Evolutionary conservation across 2,113 vertebrate genomes (phyloP), one percentile per base, ranked within the genome.

Genomic region (Albula goreensis): DNA sequence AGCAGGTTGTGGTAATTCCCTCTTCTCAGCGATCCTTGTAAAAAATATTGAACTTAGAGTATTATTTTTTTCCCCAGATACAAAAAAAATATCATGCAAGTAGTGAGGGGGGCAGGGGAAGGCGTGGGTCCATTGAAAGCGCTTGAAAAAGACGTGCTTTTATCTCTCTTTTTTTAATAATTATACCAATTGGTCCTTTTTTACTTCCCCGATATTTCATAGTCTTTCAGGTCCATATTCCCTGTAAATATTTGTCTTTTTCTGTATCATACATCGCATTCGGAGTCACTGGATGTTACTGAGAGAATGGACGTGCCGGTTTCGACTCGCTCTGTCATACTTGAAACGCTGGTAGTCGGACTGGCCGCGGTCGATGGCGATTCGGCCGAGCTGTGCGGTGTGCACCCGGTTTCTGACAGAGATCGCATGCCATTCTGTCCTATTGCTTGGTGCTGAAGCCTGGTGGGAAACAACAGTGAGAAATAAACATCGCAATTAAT

Each of bases 371-470:
- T 99, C 81, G 98, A 99, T 53, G 98, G 98, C 94, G 98, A 99
- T 94, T 99, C 98, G 78, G 98, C 98, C 93, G 98, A 98, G 95
- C 97, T 98, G 95, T 97, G 98, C 89, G 97, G 97, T 88, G 98
- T 97, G 93, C 98, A 98, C 77, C 97, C 98, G 91, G 98, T 97
- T 93, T 99, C 98, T 85, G 98, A 97, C 92, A 99, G 97, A 91
- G 98, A 98, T 93, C 98, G 96, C 97, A 99, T 98, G 92, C 98
- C 97, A 95, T 96, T 97, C 90, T 98, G 97, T 94, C 98, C 98
- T 95, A 99, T 99, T 94, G 97, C 97, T 96, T 99, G 98, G 94
- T 99, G 98, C 94, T 99, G 98, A 91, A 99, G 98, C 97, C 98
- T 99, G 94, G 89, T 90, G 86, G 87, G 89, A 91, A 91, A 89